Evolutionary conservation across 2,888 invertebrate species (phyloP).

Genomic region (Cosmorhoe ocellata): DNA sequence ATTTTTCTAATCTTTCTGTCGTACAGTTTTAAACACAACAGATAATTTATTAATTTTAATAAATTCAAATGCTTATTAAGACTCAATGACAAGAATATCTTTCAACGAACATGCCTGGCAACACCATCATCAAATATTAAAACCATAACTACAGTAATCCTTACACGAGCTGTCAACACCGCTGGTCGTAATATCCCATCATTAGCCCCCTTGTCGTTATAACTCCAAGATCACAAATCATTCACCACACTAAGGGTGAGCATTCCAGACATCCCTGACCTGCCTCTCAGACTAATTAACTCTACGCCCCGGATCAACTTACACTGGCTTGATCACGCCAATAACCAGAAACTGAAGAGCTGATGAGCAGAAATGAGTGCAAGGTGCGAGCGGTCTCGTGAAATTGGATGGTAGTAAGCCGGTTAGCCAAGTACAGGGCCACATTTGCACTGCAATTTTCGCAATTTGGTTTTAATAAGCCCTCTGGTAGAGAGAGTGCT

Average conservation of each 20-base stretch:
- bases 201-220: constrained; percentile 69
- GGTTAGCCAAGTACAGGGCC: constrained; percentile 70
- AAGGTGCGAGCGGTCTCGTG: constrained; percentile 39
- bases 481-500: constrained; percentile 59
- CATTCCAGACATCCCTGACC: constrained; percentile 17
- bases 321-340: constrained; percentile 37
- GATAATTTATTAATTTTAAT: no score
- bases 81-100: no score
- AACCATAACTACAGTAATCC: constrained; percentile 52
- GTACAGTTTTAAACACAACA: no score
- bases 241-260: constrained; percentile 53
- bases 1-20: no score
- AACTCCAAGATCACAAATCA: constrained; percentile 74
- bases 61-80: no score
- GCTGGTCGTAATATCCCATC: constrained; percentile 65
- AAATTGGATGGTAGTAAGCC: constrained; percentile 53
- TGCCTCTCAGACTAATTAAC: not conserved
- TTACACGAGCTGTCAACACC: constrained; percentile 66
- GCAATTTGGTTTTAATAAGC: constrained; percentile 81
- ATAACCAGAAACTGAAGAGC: constrained; percentile 42
- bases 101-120: no score
- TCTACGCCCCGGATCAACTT: constrained; percentile 40
- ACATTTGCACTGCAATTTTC: constrained; percentile 80
- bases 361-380: constrained; percentile 22
- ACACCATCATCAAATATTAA: constrained; percentile 40